Conservation (phyloP, 2,113 vertebrate genomes). For the Vimba vimba region DNA sequence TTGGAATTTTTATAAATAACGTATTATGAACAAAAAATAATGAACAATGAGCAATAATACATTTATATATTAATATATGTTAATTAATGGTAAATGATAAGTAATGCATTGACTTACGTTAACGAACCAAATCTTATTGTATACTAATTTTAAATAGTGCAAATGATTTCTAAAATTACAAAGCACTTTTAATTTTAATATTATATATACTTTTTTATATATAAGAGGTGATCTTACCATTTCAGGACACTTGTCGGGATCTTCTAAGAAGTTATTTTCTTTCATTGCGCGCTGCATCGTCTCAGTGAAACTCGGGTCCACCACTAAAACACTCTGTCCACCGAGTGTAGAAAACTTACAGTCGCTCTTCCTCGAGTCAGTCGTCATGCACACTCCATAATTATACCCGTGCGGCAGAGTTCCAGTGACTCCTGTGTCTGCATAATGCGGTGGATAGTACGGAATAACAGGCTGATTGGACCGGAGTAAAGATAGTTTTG, state of each 20-base stretch:
- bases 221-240: conserved; percentile 23
- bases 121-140: neutral
- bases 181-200: no score
- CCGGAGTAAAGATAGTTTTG: no score
- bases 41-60: neutral
- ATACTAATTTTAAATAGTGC: neutral
- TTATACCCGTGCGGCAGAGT: conserved; percentile 43
- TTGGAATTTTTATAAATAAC: neutral
- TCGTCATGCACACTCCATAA: conserved; percentile 54
- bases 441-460: conserved; percentile 44
- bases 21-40: neutral
- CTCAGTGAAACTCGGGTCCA: conserved; percentile 48
- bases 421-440: conserved; percentile 35
- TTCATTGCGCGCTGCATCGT: conserved; percentile 32
- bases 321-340: conserved; percentile 45
- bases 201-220: no score
- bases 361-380: conserved; percentile 63
- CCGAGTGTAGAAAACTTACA: conserved; percentile 50
- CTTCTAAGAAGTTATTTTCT: neutral
- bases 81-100: neutral
- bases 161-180: neutral
- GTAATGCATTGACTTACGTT: neutral
- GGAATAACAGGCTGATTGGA: conserved; percentile 55
- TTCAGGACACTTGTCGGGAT: neutral
- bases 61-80: neutral